Evolutionary conservation across 2,888 invertebrate species (phyloP), one percentile per base, ranked within the genome.

Genomic region (Phalera bucephala): DNA sequence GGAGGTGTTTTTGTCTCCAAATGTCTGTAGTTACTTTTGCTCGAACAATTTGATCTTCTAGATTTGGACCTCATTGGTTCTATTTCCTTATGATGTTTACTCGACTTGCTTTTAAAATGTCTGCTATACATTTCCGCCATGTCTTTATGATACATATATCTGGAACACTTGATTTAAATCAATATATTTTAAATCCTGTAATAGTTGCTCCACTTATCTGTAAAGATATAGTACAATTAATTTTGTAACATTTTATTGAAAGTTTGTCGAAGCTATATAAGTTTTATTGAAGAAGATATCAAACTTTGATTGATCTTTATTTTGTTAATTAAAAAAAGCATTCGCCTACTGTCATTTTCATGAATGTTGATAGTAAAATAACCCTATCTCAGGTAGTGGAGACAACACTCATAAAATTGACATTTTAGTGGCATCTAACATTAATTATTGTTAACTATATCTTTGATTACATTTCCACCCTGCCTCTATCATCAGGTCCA

Each of bases 391-490:
- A n/a, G n/a, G n/a, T n/a, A n/a, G n/a, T 21, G 13, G 12, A 46
- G 42, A 50, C 52, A 72, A 73, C 72, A 64, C 57, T 78, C 74
- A 80, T 74, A 74, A 80, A 80, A 58, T 71, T 82, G 76, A 76
- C 74, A 64, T 43, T 29, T 51, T 58, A n/a, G 48, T 38, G 23
- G 29, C 33, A 55, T 61, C 45, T 65, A 60, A 61, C 66, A 71
- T 17, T 17, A 69, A 67, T 64, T 64, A 74, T 74, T 77, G 73
- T 70, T 64, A 81, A 85, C 82, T 85, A 75, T 80, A 73, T 79
- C 74, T 78, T 76, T 81, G 87, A 85, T 88, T 88, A 87, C 88
- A 86, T 88, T 87, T 85, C 87, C 82, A 87, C 87, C 85, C 75
- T 72, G 78, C 72, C 64, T 67, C 64, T 64, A 69, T 65, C 73